These are phyloP conservation scores for Furnarius figulus DNA, from an alignment of 2,113 vertebrate genomes.

Conservation along the genomic window DNA sequence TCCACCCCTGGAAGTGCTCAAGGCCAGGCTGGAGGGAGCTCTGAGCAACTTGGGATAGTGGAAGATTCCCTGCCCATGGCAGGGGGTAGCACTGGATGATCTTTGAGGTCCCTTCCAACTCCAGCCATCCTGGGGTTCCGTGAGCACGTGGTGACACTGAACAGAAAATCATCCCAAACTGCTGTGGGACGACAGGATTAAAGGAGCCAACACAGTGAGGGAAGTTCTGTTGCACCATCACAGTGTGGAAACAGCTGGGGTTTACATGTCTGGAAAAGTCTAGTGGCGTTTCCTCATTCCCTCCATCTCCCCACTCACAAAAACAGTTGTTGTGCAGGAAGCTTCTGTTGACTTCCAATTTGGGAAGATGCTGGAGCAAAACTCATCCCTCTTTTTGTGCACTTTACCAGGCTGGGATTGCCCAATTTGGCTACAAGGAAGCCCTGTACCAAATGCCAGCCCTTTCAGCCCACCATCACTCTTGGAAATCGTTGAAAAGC, in stretches of 20 bases:
- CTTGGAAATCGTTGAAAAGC: slow-evolving; percentile 31
- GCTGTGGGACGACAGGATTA: background rate
- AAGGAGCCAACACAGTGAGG: background rate
- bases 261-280: background rate
- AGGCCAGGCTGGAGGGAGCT: background rate
- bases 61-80: background rate
- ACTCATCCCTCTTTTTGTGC: background rate
- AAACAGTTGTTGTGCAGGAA: slow-evolving; percentile 2
- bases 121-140: background rate
- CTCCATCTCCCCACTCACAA: background rate
- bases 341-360: background rate
- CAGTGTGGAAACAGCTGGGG: background rate
- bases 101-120: background rate
- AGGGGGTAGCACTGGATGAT: background rate
- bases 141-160: background rate
- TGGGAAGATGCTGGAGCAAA: background rate
- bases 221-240: background rate
- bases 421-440: background rate
- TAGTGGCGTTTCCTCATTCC: background rate
- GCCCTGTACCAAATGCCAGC: background rate
- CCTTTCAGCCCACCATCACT: slow-evolving; percentile 23
- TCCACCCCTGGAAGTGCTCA: background rate
- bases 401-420: background rate
- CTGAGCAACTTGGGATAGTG: background rate
- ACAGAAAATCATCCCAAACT: background rate